Evolutionary conservation across 1,140 invertebrate genomes (phyloP).

Genomic region (Sesamia nonagrioides): DNA sequence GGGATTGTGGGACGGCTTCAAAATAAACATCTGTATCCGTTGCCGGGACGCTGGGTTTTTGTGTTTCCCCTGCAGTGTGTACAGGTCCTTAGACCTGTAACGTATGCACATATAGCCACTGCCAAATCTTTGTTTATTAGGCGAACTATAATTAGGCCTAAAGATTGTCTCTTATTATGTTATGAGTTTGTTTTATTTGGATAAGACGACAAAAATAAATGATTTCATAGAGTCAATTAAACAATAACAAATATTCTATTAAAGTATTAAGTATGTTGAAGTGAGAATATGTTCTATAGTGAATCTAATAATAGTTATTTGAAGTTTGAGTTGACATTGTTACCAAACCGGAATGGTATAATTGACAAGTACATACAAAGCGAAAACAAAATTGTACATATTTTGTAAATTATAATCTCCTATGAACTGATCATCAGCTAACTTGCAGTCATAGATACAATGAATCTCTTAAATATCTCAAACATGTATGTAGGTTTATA

Average conservation of each 20-base stretch:
- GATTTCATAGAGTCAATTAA: not conserved
- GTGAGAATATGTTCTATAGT: constrained; percentile 12
- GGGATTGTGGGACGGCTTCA: constrained; percentile 65
- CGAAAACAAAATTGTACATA: not conserved
- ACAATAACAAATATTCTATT: not conserved
- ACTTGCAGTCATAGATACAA: not conserved
- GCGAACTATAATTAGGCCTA: constrained; percentile 5
- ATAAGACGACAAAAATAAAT: no score
- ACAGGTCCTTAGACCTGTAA: not conserved
- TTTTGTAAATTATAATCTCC: constrained; percentile 7
- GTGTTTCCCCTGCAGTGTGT: not conserved
- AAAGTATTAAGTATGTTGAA: not conserved
- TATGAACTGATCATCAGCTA: not conserved
- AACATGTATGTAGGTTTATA: constrained; percentile 1
- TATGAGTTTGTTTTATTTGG: not conserved
- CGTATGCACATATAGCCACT: not conserved
- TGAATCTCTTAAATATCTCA: not conserved
- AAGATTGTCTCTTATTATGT: not conserved
- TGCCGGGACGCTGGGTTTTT: constrained; percentile 38
- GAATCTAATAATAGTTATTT: not conserved
- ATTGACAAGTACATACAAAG: not conserved
- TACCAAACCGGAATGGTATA: not conserved
- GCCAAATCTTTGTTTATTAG: no score
- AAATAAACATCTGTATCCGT: constrained; percentile 79
- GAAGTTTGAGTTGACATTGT: not conserved